Conservation (phyloP, 2,113 vertebrate species). For the Struthio camelus region DNA sequence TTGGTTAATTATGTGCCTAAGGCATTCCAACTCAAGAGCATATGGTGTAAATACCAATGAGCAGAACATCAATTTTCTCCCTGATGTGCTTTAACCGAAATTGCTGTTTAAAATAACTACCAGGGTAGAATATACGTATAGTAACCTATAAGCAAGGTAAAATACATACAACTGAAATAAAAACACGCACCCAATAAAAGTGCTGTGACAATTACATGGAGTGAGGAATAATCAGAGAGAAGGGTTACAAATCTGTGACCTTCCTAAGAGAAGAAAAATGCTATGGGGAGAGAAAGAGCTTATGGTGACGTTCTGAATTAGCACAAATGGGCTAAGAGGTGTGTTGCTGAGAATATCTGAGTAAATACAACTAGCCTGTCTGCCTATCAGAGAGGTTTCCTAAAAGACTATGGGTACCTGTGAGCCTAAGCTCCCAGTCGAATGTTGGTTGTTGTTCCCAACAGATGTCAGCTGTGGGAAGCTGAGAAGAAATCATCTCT, state of each 20-base stretch:
- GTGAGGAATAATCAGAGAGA: neutral
- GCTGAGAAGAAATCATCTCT: neutral
- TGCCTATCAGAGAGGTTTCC: neutral
- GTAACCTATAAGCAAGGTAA: neutral
- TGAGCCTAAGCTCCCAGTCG: neutral
- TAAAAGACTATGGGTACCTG: accelerated
- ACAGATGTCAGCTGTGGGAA: neutral
- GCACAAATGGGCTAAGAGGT: neutral
- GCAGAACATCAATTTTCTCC: neutral
- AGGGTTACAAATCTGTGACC: neutral
- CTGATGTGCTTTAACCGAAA: neutral
- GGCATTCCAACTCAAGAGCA: neutral
- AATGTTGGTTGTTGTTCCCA: neutral
- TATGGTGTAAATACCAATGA: accelerated
- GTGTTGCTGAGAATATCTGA: accelerated
- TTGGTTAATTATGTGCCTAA: neutral
- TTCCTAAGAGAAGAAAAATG: neutral
- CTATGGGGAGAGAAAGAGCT: neutral
- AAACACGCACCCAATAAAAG: neutral
- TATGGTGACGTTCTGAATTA: neutral
- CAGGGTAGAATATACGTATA: neutral
- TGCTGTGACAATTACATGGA: neutral
- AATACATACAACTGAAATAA: accelerated
- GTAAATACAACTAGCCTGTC: neutral
- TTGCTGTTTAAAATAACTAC: neutral